These are phyloP conservation scores for Muntiacus reevesi DNA, from an alignment of 2,113 vertebrate genomes.

Conservation along the genomic window DNA sequence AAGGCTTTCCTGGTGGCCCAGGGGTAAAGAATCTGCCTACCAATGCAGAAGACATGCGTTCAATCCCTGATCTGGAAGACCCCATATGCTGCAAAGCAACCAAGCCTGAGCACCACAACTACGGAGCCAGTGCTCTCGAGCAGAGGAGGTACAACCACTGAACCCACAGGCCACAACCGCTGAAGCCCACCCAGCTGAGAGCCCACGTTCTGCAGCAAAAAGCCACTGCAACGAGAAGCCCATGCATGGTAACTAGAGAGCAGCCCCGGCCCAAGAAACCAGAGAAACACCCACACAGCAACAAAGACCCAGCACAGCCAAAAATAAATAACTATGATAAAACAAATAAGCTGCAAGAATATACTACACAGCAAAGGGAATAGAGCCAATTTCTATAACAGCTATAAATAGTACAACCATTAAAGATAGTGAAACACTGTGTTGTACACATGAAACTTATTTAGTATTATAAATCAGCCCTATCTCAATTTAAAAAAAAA, in stretches of 20 bases:
- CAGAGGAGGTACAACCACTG: background rate
- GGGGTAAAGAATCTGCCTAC: background rate
- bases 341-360: background rate
- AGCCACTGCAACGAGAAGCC: background rate
- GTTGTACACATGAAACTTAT: background rate
- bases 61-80: background rate
- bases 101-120: background rate
- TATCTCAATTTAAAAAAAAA: background rate
- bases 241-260: background rate
- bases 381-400: background rate
- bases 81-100: background rate
- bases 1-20: background rate
- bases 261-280: background rate
- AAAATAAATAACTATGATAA: background rate
- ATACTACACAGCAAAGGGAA: background rate
- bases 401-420: background rate
- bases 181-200: background rate
- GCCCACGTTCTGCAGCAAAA: background rate
- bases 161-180: rapidly evolving
- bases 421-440: background rate
- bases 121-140: background rate
- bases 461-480: background rate
- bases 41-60: background rate
- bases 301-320: background rate
- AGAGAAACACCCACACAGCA: background rate